phyloP scores from a whole-genome alignment of 2,888 invertebrate genomes.

The Mesoligia furuncula region DNA sequence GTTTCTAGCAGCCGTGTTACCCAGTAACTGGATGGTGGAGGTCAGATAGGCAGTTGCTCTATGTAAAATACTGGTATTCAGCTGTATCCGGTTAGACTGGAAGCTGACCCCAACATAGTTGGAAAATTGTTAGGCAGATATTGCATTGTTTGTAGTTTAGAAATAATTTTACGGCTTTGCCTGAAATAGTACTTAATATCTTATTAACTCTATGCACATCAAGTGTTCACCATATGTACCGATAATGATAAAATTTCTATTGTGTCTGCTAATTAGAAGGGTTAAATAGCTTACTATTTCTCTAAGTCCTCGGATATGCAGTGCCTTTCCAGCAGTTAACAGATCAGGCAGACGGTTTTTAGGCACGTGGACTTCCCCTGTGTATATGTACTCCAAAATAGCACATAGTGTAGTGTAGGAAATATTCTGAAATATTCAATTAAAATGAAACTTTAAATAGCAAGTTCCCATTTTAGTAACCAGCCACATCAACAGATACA shows the following conservation, averaged over 20 bases:
- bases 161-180: not conserved
- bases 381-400: conserved; percentile 86
- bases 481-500: not conserved
- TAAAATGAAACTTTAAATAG: not conserved
- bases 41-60: too few relatives aligned
- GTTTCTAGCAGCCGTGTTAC: not conserved
- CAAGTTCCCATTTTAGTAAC: not conserved
- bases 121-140: too few relatives aligned
- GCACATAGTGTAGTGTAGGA: conserved; percentile 80
- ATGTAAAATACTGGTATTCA: too few relatives aligned
- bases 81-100: too few relatives aligned
- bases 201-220: not conserved
- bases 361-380: conserved; percentile 82
- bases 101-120: too few relatives aligned
- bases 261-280: too few relatives aligned
- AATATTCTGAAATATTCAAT: conserved; percentile 80
- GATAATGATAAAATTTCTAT: too few relatives aligned
- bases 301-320: conserved; percentile 84
- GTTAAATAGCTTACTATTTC: conserved; percentile 77
- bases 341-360: conserved; percentile 78
- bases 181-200: not conserved
- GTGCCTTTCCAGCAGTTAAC: conserved; percentile 80
- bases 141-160: too few relatives aligned
- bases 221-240: too few relatives aligned
- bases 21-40: too few relatives aligned